Evolutionary conservation across 2,113 vertebrate species (phyloP).

Genomic region (Onychostoma macrolepis): DNA sequence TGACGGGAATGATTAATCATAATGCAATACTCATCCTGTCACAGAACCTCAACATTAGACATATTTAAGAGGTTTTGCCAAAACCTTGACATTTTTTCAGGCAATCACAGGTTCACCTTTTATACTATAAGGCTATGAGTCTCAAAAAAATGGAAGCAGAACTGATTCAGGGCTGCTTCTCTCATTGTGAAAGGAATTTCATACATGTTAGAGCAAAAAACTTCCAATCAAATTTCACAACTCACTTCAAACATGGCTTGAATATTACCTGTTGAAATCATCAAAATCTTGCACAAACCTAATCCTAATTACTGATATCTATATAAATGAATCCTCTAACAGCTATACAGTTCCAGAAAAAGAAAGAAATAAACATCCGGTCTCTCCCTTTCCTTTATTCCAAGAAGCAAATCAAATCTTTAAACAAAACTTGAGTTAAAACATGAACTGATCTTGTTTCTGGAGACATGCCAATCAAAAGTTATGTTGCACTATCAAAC

Average conservation of each 20-base stretch:
- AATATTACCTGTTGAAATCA: not conserved
- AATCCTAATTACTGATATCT: not conserved
- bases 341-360: not conserved
- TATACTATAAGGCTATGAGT: not conserved
- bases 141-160: not conserved
- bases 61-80: not conserved
- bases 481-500: not conserved
- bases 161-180: not conserved
- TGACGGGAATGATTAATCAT: not conserved
- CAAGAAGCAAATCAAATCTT: not conserved
- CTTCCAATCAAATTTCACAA: slow-evolving; percentile 16
- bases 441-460: not conserved
- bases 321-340: not conserved
- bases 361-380: not conserved
- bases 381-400: not conserved
- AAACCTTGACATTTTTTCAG: not conserved
- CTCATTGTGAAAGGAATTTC: not conserved
- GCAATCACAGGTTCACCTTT: not conserved
- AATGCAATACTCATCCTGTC: not conserved
- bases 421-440: not conserved
- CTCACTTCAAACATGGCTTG: not conserved
- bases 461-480: not conserved
- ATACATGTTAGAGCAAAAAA: slow-evolving; percentile 11
- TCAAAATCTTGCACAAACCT: not conserved
- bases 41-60: not conserved